Evolutionary conservation across 2,888 invertebrate species (phyloP).

Genomic region (Xestobium rufovillosum): DNA sequence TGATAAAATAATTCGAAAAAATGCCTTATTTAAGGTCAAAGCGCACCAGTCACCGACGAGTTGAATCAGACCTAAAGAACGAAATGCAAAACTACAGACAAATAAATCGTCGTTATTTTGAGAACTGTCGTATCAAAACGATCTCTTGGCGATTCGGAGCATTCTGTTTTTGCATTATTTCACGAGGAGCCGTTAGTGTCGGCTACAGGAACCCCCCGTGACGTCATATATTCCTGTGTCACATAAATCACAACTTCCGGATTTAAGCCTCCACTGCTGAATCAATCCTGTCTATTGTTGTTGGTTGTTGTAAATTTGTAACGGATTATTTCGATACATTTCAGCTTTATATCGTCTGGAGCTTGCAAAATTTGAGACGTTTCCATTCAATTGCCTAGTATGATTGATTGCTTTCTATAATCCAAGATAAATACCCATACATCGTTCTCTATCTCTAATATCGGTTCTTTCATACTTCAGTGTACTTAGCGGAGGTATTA

Average conservation of each 20-base stretch:
- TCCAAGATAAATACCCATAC: slow-evolving; percentile 14
- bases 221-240: slow-evolving; percentile 32
- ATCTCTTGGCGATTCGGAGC: too few relatives aligned
- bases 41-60: too few relatives aligned
- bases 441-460: slow-evolving; percentile 11
- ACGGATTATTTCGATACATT: slow-evolving; percentile 20
- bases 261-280: slow-evolving; percentile 23
- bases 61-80: too few relatives aligned
- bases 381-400: slow-evolving; percentile 12
- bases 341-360: too few relatives aligned
- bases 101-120: too few relatives aligned
- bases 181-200: slow-evolving; percentile 31
- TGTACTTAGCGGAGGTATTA: too few relatives aligned
- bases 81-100: too few relatives aligned
- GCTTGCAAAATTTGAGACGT: too few relatives aligned
- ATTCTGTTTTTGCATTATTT: slow-evolving; percentile 32
- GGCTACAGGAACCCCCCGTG: slow-evolving; percentile 30
- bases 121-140: too few relatives aligned
- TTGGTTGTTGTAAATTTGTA: slow-evolving; percentile 33
- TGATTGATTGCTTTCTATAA: slow-evolving; percentile 15
- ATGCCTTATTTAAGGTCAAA: too few relatives aligned
- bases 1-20: too few relatives aligned
- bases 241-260: slow-evolving; percentile 37
- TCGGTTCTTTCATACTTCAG: slow-evolving; percentile 14
- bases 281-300: slow-evolving; percentile 31